phyloP scores from a whole-genome alignment of 2,888 invertebrate species.

The Euclidia mi region DNA sequence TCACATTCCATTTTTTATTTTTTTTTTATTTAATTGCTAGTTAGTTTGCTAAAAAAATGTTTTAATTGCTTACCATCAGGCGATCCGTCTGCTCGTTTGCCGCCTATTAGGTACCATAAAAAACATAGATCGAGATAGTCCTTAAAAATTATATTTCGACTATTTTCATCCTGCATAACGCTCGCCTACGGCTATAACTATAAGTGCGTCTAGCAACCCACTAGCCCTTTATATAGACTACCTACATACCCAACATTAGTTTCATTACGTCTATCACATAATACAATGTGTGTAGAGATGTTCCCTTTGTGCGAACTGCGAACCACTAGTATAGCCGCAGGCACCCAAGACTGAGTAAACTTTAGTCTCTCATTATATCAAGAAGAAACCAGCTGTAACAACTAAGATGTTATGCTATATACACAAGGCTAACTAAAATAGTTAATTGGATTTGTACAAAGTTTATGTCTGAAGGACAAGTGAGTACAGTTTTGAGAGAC shows the following conservation, averaged over 20 bases:
- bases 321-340: slow-evolving; percentile 40
- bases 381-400: slow-evolving; percentile 62
- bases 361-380: slow-evolving; percentile 61
- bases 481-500: too few relatives aligned
- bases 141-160: too few relatives aligned
- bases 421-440: slow-evolving; percentile 10
- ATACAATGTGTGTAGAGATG: slow-evolving; percentile 29
- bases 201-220: too few relatives aligned
- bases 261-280: slow-evolving; percentile 14
- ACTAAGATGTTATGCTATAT: slow-evolving; percentile 30
- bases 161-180: too few relatives aligned
- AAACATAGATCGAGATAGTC: too few relatives aligned
- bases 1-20: too few relatives aligned
- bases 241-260: not conserved
- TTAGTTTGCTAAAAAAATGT: too few relatives aligned
- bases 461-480: not conserved
- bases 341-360: slow-evolving; percentile 61
- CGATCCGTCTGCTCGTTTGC: too few relatives aligned
- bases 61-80: too few relatives aligned
- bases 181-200: too few relatives aligned
- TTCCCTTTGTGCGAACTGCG: slow-evolving; percentile 33
- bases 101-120: too few relatives aligned
- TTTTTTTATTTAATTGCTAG: too few relatives aligned
- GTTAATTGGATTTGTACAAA: slow-evolving; percentile 8
- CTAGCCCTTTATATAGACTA: not conserved